These are phyloP conservation scores for Acanthochromis polyacanthus DNA, from an alignment of 2,113 vertebrate species.

Conservation along the genomic window DNA sequence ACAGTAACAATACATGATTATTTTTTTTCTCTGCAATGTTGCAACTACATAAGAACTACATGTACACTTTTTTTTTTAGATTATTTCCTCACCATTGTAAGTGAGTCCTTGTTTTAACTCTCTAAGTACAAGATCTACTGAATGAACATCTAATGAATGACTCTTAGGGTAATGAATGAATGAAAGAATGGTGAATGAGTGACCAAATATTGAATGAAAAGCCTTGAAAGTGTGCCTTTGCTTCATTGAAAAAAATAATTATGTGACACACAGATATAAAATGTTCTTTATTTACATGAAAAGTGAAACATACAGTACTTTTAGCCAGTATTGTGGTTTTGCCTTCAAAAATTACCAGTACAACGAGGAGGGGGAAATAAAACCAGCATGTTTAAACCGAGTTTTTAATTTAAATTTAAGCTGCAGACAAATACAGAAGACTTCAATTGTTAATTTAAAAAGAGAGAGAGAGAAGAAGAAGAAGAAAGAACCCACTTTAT, in stretches of 20 bases:
- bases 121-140: background rate
- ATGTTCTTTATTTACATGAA: constrained; percentile 95
- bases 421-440: constrained; percentile 65
- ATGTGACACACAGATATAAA: constrained; percentile 83
- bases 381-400: constrained; percentile 50
- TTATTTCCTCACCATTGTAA: background rate
- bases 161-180: constrained; percentile 4
- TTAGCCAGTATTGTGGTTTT: constrained; percentile 85
- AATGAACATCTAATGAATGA: background rate
- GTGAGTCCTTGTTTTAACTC: background rate
- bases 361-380: constrained; percentile 49
- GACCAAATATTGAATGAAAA: constrained; percentile 6
- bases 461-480: constrained; percentile 26
- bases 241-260: constrained; percentile 4
- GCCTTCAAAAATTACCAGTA: constrained; percentile 84
- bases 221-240: background rate
- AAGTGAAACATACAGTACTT: constrained; percentile 90
- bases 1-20: constrained; percentile 72
- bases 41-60: constrained; percentile 35
- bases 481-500: constrained; percentile 26
- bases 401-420: constrained; percentile 43
- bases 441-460: constrained; percentile 47
- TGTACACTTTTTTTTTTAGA: constrained; percentile 9
- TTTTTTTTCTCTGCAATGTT: constrained; percentile 65
- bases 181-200: constrained; percentile 4